Base-by-base conservation (phyloP, 2,113 vertebrate species). In the Albula goreensis region DNA sequence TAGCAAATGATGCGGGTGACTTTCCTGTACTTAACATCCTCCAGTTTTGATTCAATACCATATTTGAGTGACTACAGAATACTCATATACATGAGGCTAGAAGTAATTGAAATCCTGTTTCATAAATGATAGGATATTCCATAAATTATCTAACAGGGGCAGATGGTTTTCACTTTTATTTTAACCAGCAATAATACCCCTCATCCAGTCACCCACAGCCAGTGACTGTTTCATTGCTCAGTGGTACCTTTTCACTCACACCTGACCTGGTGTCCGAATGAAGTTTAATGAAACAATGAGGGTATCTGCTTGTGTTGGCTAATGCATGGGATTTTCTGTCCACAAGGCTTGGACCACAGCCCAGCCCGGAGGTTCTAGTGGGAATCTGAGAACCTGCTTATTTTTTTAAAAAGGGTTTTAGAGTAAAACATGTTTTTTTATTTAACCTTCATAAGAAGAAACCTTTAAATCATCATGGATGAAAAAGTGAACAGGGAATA, bases 81-180 rank as follows among this genome's bases (percentile, higher is more conserved):
- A 60, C 6, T 60, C n/a, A 31, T 12, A 85, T 74, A 82, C 5
- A 79, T 49, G 70, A 77, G 51, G 19, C 51, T 31, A 13, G 78
- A 85, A 78, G 70, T 78, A 41, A 85, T 78, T 25, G 66, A 50
- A 41, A 31, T 85, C 74, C 56, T 66, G 74, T 79, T 51, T 74
- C 74, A 50, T 17, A 22, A 50, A 31, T 57, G 25, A 78, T 85
- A 78, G 19, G 10, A 60, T 41, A 41, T 70, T 70, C 63, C 63
- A n/a, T n/a, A n/a, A n/a, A 70, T 70, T 17, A 22, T 70, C 63
- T 70, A 70, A 70, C 57, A 60, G 57, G 57, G 57, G 11, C 17
- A 11, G 17, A 60, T 11, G 17, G 17, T 15, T 15, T 60, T 70
- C 19, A 70, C 63, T 4, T 70, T 22, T 70, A 41, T 56, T 56